phyloP scores from a whole-genome alignment of 2,797 vertebrate genomes.

The Hapalemur alaotrensis region DNA sequence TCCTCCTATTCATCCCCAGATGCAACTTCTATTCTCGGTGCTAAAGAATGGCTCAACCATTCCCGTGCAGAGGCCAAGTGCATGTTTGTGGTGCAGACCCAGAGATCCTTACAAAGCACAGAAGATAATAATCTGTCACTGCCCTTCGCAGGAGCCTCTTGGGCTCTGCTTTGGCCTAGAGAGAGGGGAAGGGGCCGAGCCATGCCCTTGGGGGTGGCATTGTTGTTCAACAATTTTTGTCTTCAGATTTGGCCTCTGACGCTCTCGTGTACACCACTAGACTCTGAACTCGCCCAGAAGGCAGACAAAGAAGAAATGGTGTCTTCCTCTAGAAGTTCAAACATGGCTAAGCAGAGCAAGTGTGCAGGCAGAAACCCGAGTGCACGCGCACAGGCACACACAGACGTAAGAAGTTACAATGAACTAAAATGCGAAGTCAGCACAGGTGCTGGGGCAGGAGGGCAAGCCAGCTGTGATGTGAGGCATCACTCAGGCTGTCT shows the following conservation, averaged over 20 bases:
- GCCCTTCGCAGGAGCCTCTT: not conserved
- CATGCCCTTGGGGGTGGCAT: rapidly evolving
- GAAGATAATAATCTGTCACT: not conserved
- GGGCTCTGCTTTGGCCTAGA: not conserved
- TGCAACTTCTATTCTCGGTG: not conserved
- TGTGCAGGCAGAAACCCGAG: not conserved
- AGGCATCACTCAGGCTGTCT: rapidly evolving
- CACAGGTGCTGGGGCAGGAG: not conserved
- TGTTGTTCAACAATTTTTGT: not conserved
- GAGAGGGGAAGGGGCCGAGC: not conserved
- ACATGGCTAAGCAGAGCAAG: not conserved
- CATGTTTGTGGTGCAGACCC: not conserved
- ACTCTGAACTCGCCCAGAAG: not conserved
- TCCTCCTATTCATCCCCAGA: not conserved
- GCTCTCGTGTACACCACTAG: not conserved
- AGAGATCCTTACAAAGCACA: not conserved
- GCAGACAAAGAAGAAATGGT: not conserved
- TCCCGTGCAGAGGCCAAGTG: not conserved
- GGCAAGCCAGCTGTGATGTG: not conserved
- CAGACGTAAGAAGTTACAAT: not conserved
- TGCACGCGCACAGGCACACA: not conserved
- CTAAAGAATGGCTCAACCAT: not conserved
- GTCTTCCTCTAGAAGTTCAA: not conserved
- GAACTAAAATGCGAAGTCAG: not conserved
- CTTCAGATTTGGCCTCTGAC: not conserved